These are phyloP conservation scores for Hypena proboscidalis DNA, from an alignment of 2,888 invertebrate genomes.

Conservation along the genomic window DNA sequence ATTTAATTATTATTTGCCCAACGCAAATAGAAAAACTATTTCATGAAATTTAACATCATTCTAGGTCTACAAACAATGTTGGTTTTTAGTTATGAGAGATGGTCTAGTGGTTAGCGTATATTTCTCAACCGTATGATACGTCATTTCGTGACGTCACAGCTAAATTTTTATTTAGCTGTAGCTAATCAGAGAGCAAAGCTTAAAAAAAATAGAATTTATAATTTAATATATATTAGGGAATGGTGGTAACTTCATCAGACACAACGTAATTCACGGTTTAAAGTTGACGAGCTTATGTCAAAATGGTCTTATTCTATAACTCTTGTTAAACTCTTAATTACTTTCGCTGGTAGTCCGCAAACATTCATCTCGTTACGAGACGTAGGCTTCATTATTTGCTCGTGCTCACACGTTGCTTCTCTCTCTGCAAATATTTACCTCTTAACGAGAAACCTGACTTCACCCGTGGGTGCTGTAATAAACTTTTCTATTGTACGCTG, in stretches of 20 bases:
- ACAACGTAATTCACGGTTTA: slow-evolving; percentile 26
- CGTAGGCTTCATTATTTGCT: slow-evolving; percentile 80
- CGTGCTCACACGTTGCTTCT: slow-evolving; percentile 70
- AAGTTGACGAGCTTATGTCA: slow-evolving; percentile 55
- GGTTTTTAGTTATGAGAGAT: too few relatives aligned
- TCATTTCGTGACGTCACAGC: too few relatives aligned
- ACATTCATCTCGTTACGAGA: slow-evolving; percentile 76
- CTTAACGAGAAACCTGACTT: slow-evolving; percentile 80
- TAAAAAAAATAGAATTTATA: too few relatives aligned
- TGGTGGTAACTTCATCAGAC: slow-evolving; percentile 37
- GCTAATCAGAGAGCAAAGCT: too few relatives aligned
- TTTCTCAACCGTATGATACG: too few relatives aligned
- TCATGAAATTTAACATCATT: too few relatives aligned
- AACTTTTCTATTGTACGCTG: slow-evolving; percentile 76
- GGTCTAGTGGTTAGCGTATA: too few relatives aligned
- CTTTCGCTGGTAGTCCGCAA: slow-evolving; percentile 78
- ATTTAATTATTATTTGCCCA: too few relatives aligned
- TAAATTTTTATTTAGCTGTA: too few relatives aligned
- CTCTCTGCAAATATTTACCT: slow-evolving; percentile 76
- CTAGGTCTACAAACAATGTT: too few relatives aligned
- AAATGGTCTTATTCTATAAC: slow-evolving; percentile 67
- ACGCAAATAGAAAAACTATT: too few relatives aligned
- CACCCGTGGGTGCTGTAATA: slow-evolving; percentile 70
- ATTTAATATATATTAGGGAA: slow-evolving; percentile 11
- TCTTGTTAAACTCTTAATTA: slow-evolving; percentile 80